Evolutionary conservation across 2,113 vertebrate genomes (phyloP).

Genomic region (Charina bottae): DNA sequence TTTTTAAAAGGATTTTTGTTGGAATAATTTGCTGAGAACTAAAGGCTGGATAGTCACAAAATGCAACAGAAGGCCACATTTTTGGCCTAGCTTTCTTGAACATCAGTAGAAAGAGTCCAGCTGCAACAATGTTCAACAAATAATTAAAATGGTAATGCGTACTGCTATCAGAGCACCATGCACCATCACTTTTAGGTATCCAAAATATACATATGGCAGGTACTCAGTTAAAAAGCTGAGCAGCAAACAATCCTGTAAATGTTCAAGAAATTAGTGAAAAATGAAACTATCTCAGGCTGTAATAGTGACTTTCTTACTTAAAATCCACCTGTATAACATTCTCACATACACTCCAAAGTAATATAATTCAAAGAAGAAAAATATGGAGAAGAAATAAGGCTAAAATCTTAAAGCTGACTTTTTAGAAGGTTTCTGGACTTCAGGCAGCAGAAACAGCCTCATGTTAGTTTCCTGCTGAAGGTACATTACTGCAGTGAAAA

Average conservation of each 20-base stretch:
- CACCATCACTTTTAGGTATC: conserved; percentile 27
- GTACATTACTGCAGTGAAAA: conserved; percentile 75
- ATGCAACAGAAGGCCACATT: neutral
- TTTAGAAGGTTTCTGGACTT: conserved; percentile 72
- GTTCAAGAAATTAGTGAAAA: conserved; percentile 30
- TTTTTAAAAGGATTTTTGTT: neutral
- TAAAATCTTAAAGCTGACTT: conserved; percentile 68
- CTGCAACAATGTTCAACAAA: conserved; percentile 7
- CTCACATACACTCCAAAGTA: neutral
- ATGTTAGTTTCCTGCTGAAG: conserved; percentile 75
- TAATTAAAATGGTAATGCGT: neutral
- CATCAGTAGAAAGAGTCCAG: neutral
- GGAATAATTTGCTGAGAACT: neutral
- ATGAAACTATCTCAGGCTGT: conserved; percentile 44
- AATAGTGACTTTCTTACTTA: neutral
- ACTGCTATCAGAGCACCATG: conserved; percentile 35
- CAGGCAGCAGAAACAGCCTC: conserved; percentile 74
- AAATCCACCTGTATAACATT: neutral
- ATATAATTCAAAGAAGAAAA: conserved; percentile 58
- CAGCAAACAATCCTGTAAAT: neutral
- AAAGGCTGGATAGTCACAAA: neutral
- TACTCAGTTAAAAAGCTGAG: conserved; percentile 48
- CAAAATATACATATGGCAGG: conserved; percentile 30
- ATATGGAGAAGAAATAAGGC: conserved; percentile 60
- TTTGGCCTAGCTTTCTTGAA: neutral